These are phyloP conservation scores for Gobiocypris rarus DNA, from an alignment of 2,113 vertebrate species.

Conservation along the genomic window DNA sequence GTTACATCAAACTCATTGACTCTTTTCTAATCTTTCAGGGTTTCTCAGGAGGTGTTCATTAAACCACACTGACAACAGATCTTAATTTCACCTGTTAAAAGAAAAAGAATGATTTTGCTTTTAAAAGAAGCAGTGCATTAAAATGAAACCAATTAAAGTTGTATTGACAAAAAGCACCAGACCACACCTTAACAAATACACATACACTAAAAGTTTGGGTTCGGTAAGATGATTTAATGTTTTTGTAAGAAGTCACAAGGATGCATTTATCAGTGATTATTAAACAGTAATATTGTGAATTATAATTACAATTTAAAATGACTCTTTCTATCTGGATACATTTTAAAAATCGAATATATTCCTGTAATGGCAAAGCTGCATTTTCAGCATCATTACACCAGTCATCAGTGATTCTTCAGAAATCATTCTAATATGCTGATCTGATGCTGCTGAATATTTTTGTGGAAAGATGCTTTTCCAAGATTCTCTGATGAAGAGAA, in stretches of 20 bases:
- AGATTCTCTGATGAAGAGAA: neutral
- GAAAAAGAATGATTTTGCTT: neutral
- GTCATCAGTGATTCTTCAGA: neutral
- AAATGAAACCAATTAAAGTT: neutral
- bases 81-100: neutral
- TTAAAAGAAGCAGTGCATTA: neutral
- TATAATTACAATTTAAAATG: too few species aligned
- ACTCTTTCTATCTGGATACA: too few species aligned
- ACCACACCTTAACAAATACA: neutral
- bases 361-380: neutral
- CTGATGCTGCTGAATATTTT: neutral
- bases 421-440: neutral
- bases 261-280: neutral
- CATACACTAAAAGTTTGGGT: neutral
- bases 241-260: neutral
- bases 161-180: neutral
- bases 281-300: neutral
- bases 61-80: neutral
- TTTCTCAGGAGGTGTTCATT: neutral
- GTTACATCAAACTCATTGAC: constrained; percentile 13
- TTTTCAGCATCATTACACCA: neutral
- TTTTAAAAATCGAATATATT: too few species aligned
- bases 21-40: neutral
- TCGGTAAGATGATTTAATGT: neutral
- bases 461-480: neutral